Conservation (phyloP, 2,888 invertebrate genomes). For the Xanthia togata region DNA sequence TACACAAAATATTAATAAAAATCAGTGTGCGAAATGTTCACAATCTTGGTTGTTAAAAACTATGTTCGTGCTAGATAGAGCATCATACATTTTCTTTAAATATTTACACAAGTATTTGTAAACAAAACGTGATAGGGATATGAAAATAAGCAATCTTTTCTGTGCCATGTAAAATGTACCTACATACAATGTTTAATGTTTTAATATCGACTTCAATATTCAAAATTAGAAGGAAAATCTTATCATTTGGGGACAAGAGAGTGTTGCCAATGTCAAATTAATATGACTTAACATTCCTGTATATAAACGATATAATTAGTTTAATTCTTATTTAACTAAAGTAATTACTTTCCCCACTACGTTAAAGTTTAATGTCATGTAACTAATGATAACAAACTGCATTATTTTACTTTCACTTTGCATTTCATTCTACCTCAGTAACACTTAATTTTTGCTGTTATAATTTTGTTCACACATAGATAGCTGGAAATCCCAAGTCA, state of each 20-base stretch:
- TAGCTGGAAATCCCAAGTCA: conserved; percentile 51
- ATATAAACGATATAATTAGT: conserved; percentile 73
- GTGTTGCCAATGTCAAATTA: conserved; percentile 57
- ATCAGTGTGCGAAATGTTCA: conserved; percentile 17
- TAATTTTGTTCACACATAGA: conserved; percentile 37
- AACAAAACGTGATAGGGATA: conserved; percentile 26
- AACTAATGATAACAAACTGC: conserved; percentile 24
- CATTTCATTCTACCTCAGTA: conserved; percentile 79
- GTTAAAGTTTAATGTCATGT: conserved; percentile 19
- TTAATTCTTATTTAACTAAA: conserved; percentile 60
- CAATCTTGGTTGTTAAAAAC: conserved; percentile 12
- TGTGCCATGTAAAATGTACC: conserved; percentile 62
- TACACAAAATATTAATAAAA: conserved; percentile 30
- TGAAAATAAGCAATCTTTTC: conserved; percentile 45
- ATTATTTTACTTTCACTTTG: conserved; percentile 54
- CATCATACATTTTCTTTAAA: conserved; percentile 24
- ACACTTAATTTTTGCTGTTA: conserved; percentile 53
- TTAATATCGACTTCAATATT: neutral
- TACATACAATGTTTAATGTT: conserved; percentile 8
- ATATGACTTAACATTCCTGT: conserved; percentile 82
- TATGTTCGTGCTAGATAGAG: conserved; percentile 17
- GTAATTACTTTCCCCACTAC: conserved; percentile 11
- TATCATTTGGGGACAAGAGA: conserved; percentile 42
- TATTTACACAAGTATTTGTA: neutral
- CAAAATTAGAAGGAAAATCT: conserved; percentile 5